These are phyloP conservation scores for Aethina tumida DNA, from an alignment of 1,140 invertebrate species.

Conservation along the genomic window DNA sequence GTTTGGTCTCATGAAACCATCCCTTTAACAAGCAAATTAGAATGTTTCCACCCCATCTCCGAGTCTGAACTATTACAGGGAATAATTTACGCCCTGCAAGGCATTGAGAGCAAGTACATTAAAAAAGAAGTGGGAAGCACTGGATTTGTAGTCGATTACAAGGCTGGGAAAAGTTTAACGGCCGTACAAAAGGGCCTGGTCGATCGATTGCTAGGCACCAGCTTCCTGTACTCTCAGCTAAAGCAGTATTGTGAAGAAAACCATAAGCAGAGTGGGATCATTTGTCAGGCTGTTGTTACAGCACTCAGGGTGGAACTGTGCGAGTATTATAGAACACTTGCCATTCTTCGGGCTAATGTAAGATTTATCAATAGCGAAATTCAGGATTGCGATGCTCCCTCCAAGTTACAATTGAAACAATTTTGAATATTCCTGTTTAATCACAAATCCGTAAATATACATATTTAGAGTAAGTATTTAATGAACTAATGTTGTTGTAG, in stretches of 20 bases:
- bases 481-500: no score
- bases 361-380: slow-evolving; percentile 8
- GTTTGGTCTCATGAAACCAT: slow-evolving; percentile 19
- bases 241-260: slow-evolving; percentile 57
- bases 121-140: slow-evolving; percentile 52
- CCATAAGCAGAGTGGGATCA: slow-evolving; percentile 46
- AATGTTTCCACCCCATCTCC: slow-evolving; percentile 13
- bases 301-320: slow-evolving; percentile 74
- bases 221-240: slow-evolving; percentile 76
- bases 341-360: slow-evolving; percentile 77
- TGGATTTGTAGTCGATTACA: slow-evolving; percentile 58
- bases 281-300: slow-evolving; percentile 73
- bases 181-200: slow-evolving; percentile 46
- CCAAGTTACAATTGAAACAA: not conserved
- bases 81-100: slow-evolving; percentile 72
- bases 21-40: slow-evolving; percentile 6
- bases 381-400: not conserved
- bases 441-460: no score
- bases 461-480: not conserved
- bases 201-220: slow-evolving; percentile 69
- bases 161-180: slow-evolving; percentile 34
- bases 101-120: slow-evolving; percentile 67
- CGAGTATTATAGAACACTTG: slow-evolving; percentile 80
- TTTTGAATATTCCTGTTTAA: no score
- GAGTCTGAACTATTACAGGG: slow-evolving; percentile 55